Evolutionary conservation across 2,888 invertebrate genomes (phyloP), one percentile per base, ranked within the genome.

Genomic region (Dermolepida albohirtum): DNA sequence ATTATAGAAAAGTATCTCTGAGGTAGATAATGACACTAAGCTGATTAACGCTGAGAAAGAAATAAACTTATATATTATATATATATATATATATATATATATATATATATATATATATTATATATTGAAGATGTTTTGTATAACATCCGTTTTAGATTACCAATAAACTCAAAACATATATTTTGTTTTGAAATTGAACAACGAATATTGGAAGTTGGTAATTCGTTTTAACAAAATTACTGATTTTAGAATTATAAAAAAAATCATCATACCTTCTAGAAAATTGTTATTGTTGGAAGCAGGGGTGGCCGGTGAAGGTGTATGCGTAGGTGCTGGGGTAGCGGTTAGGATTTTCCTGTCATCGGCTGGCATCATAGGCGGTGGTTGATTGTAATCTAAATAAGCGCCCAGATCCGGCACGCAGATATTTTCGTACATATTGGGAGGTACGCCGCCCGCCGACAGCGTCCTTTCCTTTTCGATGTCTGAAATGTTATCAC

Each of bases 391-490:
- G 80, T 86, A 85, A 75, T 85, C 87, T 82, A 92, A 87, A 82
- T 91, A 91, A 68, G 91, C 88, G 70, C 89, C 87, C 74, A 90
- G 83, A 81, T 93, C 93, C 73, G 92, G 92, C 74, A 92, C 89
- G 85, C 92, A 93, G 77, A 92, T 92, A 79, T 88, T 89, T 82
- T 94, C 94, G 87, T 93, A 94, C 85, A 92, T 88, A 81, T 89
- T 90, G 5, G 90, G 89, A 75, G 90, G 90, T 81, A 78, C 75
- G 50, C 73, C 70, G 59, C 90, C 90, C 79, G 90, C 91, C 76
- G 91, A 85, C 73, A 91, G 85, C 6, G 90, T 89, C 63, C 92
- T 87, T 81, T 93, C 93, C 78, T 91, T 90, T 82, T 93, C 93
- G 70, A 93, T 91, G 82, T 94, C 93, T 92, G 84, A 39, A 82